Evolutionary conservation across 2,113 vertebrate species (phyloP).

Genomic region (Chloropsis cyanopogon): DNA sequence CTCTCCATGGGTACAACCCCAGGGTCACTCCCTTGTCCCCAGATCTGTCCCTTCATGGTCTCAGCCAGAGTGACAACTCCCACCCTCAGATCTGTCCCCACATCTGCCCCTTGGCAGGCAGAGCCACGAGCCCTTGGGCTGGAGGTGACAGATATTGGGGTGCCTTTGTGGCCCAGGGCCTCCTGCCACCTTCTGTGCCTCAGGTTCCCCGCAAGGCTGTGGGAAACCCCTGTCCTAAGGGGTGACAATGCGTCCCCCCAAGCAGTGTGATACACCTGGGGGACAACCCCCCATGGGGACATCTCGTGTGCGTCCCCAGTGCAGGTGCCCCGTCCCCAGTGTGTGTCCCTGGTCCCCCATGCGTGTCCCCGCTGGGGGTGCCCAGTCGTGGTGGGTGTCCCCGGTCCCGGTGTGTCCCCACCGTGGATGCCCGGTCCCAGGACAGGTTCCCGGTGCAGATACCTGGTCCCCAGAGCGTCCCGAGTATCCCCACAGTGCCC

Average conservation of each 20-base stretch:
- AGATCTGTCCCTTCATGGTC: background rate
- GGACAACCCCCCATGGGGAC: accelerated
- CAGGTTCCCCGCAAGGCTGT: background rate
- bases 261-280: background rate
- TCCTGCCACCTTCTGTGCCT: background rate
- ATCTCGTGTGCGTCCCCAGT: background rate
- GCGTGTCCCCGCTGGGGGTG: background rate
- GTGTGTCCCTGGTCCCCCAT: background rate
- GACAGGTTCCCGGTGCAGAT: background rate
- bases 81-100: background rate
- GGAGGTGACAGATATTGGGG: background rate
- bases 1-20: too few relatives aligned
- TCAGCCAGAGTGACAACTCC: background rate
- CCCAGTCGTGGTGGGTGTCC: background rate
- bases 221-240: background rate
- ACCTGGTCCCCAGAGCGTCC: background rate
- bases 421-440: accelerated
- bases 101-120: background rate
- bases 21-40: too few relatives aligned
- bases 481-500: background rate
- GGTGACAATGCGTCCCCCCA: background rate
- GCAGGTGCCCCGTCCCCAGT: background rate
- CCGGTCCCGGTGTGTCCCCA: background rate
- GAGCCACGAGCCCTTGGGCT: accelerated
- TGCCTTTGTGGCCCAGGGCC: background rate